phyloP scores from a whole-genome alignment of 2,113 vertebrate species.

The Cepphus grylle region DNA sequence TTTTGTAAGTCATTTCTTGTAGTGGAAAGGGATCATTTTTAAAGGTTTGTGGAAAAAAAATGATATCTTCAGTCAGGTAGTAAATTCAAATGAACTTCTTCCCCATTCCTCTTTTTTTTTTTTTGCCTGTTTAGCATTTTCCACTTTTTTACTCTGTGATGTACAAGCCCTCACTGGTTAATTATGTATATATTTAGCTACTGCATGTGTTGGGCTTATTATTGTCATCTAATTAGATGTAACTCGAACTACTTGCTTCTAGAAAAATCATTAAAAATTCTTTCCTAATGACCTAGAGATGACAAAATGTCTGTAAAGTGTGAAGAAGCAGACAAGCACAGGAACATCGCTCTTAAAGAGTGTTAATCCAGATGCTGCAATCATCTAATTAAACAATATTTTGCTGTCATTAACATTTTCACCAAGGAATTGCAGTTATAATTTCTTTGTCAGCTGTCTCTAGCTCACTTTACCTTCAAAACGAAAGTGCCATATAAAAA shows the following conservation, averaged over 20 bases:
- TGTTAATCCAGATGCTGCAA: conserved; percentile 88
- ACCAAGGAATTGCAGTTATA: conserved; percentile 83
- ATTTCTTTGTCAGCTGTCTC: conserved; percentile 86
- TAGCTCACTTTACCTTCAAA: conserved; percentile 80
- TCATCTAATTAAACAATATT: conserved; percentile 99
- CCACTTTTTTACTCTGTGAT: conserved; percentile 77
- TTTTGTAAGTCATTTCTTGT: conserved; percentile 28
- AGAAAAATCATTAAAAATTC: conserved; percentile 98
- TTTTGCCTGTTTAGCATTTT: conserved; percentile 77
- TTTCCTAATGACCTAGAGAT: conserved; percentile 97
- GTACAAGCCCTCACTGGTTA: conserved; percentile 84
- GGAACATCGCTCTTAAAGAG: conserved; percentile 81
- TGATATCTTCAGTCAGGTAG: conserved; percentile 66
- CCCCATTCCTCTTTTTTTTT: not conserved
- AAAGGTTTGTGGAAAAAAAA: conserved; percentile 35
- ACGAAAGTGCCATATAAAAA: conserved; percentile 79
- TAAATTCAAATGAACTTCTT: conserved; percentile 68
- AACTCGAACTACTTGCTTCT: conserved; percentile 91
- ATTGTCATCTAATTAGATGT: conserved; percentile 99
- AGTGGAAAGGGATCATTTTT: conserved; percentile 33
- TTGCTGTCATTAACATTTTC: conserved; percentile 97
- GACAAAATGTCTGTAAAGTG: conserved; percentile 96
- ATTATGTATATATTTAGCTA: conserved; percentile 99
- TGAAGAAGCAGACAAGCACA: conserved; percentile 85
- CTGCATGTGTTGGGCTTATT: conserved; percentile 90